A percentile compares a stretch with the other conserved stretches of the same genome.
phyloP scores from a whole-genome alignment of 2,888 invertebrate genomes.

The Formica aserva region DNA sequence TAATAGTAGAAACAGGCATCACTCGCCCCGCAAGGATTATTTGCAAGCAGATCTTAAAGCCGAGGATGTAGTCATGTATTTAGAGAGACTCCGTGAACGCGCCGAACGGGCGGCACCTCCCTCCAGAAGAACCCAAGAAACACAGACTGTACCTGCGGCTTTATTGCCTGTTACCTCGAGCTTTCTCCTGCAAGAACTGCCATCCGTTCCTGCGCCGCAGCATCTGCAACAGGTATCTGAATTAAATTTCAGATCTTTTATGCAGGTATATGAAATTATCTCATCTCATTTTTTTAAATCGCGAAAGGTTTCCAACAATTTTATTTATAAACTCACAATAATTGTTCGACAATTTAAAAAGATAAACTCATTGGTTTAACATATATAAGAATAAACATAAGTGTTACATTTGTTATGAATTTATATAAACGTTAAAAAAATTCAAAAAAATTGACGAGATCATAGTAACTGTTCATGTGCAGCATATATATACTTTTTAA shows the following conservation, averaged over 20 bases:
- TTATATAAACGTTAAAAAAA: background rate
- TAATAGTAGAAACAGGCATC: conserved; percentile 78
- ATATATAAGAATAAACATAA: background rate
- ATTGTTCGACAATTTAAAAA: background rate
- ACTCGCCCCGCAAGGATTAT: conserved; percentile 81
- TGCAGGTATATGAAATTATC: background rate
- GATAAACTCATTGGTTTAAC: background rate
- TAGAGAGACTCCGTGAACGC: conserved; percentile 82
- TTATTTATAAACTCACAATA: background rate
- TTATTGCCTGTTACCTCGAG: conserved; percentile 79
- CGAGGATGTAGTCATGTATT: conserved; percentile 81
- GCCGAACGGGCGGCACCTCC: conserved; percentile 83
- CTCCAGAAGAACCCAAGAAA: conserved; percentile 83
- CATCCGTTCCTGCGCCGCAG: conserved; percentile 78
- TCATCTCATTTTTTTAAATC: background rate
- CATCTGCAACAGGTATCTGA: conserved; percentile 79
- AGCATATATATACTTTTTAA: background rate
- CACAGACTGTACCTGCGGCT: conserved; percentile 82
- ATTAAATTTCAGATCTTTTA: background rate
- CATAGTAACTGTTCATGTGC: background rate
- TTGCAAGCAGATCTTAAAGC: conserved; percentile 79
- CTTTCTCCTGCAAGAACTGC: conserved; percentile 82
- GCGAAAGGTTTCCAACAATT: background rate
- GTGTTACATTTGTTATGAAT: background rate
- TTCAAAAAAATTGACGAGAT: background rate